These are phyloP conservation scores for Spheniscus humboldti DNA, from an alignment of 2,797 vertebrate species.

Conservation along the genomic window DNA sequence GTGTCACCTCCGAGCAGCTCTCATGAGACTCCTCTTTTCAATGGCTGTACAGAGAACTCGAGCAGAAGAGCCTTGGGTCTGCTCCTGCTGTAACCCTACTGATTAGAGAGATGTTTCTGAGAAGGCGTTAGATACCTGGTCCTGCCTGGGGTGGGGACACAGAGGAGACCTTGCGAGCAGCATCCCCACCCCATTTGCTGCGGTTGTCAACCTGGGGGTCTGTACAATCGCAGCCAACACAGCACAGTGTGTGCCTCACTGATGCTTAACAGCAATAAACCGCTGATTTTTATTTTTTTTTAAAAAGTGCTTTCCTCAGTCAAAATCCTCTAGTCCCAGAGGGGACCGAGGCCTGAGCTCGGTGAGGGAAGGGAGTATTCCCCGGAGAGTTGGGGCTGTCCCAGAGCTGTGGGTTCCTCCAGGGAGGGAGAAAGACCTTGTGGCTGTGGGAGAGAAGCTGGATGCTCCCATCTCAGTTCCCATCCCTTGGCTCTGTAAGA, in stretches of 20 bases:
- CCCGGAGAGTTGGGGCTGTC: neutral
- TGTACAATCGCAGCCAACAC: neutral
- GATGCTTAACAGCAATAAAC: neutral
- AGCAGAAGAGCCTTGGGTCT: neutral
- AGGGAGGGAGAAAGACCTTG: neutral
- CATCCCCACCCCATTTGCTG: neutral
- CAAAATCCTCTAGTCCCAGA: neutral
- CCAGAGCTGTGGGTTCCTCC: neutral
- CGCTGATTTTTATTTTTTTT: neutral
- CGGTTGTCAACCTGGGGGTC: accelerated
- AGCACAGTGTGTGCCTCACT: neutral
- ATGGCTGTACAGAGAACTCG: neutral
- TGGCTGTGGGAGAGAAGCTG: neutral
- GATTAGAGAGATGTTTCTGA: neutral
- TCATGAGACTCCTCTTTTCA: neutral
- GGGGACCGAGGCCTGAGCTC: neutral
- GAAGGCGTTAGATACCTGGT: neutral
- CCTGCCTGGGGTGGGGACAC: neutral
- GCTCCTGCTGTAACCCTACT: neutral
- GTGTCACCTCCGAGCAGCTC: neutral
- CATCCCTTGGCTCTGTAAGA: neutral
- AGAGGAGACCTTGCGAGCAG: neutral
- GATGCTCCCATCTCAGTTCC: neutral
- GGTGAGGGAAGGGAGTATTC: neutral
- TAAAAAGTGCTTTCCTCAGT: neutral